phyloP scores from a whole-genome alignment of 2,888 invertebrate genomes.

The Spialia ferax region DNA sequence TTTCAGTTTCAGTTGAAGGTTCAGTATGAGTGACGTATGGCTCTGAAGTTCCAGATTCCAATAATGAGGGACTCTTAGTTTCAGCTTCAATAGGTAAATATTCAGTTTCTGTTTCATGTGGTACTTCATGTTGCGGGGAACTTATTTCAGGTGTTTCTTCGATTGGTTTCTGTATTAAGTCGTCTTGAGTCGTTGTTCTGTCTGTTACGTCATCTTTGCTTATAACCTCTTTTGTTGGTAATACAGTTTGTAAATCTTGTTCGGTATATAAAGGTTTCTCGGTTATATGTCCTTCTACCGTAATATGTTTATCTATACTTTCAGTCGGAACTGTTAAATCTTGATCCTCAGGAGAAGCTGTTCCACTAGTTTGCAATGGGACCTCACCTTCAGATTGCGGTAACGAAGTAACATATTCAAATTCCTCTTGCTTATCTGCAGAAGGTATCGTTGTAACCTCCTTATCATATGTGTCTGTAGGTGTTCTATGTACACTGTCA shows the following conservation, averaged over 20 bases:
- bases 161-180: background rate
- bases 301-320: slow-evolving; percentile 27
- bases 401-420: slow-evolving; percentile 13
- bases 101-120: slow-evolving; percentile 28
- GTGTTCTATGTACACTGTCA: background rate
- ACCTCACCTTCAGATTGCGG: slow-evolving; percentile 6
- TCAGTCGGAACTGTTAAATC: slow-evolving; percentile 15
- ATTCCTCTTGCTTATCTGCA: slow-evolving; percentile 8
- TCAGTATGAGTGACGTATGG: background rate
- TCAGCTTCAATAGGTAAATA: slow-evolving; percentile 34
- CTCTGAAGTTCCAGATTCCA: slow-evolving; percentile 15
- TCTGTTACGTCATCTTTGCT: slow-evolving; percentile 29
- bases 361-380: background rate
- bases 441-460: slow-evolving; percentile 17
- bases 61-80: slow-evolving; percentile 24
- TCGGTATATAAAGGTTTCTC: slow-evolving; percentile 12
- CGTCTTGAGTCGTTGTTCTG: slow-evolving; percentile 13
- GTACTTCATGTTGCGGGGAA: background rate
- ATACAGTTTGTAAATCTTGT: slow-evolving; percentile 19
- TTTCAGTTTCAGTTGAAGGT: background rate
- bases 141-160: slow-evolving; percentile 4
- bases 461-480: background rate
- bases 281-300: slow-evolving; percentile 33
- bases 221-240: slow-evolving; percentile 6
- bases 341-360: slow-evolving; percentile 10